These are phyloP conservation scores for Chrysina gloriosa DNA, from an alignment of 2,888 invertebrate genomes.

Conservation along the genomic window DNA sequence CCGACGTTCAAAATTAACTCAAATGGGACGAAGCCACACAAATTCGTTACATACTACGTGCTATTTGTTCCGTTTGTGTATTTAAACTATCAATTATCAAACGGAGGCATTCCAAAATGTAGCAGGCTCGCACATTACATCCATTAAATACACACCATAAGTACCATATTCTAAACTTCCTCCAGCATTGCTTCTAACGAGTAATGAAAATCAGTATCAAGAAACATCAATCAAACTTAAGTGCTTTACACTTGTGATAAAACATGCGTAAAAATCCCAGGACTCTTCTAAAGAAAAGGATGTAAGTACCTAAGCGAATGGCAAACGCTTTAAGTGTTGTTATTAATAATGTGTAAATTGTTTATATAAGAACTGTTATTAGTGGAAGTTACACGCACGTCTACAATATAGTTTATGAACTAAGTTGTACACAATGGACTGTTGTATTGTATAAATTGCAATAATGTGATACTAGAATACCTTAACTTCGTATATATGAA, in stretches of 20 bases:
- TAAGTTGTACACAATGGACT: constrained; percentile 4
- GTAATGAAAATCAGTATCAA: background rate
- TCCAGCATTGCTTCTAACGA: background rate
- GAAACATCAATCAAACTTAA: constrained; percentile 1
- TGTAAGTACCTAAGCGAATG: background rate
- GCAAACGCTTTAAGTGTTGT: background rate
- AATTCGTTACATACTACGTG: no score
- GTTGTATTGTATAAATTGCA: background rate
- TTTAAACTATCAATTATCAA: no score
- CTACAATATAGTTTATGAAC: constrained; percentile 19
- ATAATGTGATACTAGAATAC: constrained; percentile 31
- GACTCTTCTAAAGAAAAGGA: background rate
- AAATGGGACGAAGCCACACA: no score
- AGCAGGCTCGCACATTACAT: no score
- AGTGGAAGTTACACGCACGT: constrained; percentile 12
- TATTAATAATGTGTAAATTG: background rate
- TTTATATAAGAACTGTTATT: background rate
- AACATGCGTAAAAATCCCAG: constrained; percentile 4
- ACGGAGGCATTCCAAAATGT: no score
- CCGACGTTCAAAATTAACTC: no score
- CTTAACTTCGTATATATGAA: background rate
- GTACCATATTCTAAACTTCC: no score
- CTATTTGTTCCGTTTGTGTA: no score
- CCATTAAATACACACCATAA: no score
- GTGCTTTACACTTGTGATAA: constrained; percentile 34